phyloP scores from a whole-genome alignment of 2,888 invertebrate species.

The Acanthoscelides obtectus region DNA sequence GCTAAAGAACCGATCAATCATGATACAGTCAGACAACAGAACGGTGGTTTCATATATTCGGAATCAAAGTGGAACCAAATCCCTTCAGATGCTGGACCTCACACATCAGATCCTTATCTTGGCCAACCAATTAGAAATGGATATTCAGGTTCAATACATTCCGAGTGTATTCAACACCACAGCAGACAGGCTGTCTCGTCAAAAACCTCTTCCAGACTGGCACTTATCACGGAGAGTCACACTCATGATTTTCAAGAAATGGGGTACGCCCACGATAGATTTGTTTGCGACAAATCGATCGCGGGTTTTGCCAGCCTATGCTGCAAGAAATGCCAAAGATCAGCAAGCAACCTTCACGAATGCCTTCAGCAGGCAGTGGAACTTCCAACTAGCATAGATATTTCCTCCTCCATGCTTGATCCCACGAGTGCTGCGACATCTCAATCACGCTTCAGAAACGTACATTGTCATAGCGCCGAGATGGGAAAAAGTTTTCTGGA shows the following conservation, averaged over 20 bases:
- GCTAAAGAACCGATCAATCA: slow-evolving; percentile 9
- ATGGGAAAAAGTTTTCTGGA: no score
- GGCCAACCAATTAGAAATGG: slow-evolving; percentile 9
- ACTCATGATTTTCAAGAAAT: slow-evolving; percentile 16
- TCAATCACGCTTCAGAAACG: no score
- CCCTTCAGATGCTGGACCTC: no score
- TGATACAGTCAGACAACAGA: slow-evolving; percentile 21
- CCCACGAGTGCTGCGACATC: no score
- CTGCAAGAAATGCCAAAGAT: no score
- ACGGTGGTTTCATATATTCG: slow-evolving; percentile 20
- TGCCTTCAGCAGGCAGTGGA: no score
- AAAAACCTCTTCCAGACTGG: slow-evolving; percentile 18
- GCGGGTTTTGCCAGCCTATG: no score
- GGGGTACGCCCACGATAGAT: slow-evolving; percentile 22
- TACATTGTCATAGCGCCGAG: no score
- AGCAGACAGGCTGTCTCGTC: slow-evolving; percentile 22
- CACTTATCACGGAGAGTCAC: slow-evolving; percentile 15
- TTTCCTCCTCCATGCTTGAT: no score
- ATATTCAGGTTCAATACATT: slow-evolving; percentile 15
- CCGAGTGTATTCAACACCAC: slow-evolving; percentile 21
- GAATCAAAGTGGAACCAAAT: slow-evolving; percentile 21
- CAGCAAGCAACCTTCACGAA: no score
- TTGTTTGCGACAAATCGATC: slow-evolving; percentile 10
- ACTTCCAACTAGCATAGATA: no score
- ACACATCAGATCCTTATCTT: no score